Conservation (phyloP, 2,888 invertebrate genomes). For the Seira ritae region DNA sequence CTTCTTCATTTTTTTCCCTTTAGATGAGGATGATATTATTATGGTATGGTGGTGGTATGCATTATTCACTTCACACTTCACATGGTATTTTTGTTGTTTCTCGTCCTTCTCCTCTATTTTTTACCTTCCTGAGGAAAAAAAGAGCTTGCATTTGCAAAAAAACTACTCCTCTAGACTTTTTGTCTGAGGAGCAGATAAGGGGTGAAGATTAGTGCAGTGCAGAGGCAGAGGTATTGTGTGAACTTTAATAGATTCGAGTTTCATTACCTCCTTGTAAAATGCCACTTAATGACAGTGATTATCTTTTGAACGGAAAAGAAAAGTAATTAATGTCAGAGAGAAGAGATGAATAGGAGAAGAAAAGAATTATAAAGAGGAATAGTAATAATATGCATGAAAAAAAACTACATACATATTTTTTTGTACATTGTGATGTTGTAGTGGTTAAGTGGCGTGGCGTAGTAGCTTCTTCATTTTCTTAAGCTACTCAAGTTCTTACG, state of each 20-base stretch:
- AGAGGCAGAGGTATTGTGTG: constrained; percentile 17
- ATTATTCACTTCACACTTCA: not conserved
- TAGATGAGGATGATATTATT: not conserved
- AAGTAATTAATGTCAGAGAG: constrained; percentile 60
- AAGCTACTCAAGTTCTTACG: not conserved
- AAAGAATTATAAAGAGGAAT: not conserved
- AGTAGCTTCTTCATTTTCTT: not conserved
- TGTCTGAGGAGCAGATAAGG: too few species aligned
- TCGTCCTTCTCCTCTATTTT: not conserved
- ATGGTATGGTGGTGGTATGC: not conserved
- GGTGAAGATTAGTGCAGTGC: too few species aligned
- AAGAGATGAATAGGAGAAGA: constrained; percentile 24
- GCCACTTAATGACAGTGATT: constrained; percentile 63
- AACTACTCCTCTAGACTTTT: too few species aligned
- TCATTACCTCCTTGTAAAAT: constrained; percentile 56
- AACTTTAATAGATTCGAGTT: constrained; percentile 45
- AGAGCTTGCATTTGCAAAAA: not conserved
- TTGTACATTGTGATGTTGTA: not conserved
- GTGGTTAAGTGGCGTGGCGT: not conserved
- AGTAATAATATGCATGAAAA: not conserved
- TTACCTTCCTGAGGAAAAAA: not conserved
- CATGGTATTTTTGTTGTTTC: not conserved
- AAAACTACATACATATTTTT: not conserved
- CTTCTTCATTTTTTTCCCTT: not conserved
- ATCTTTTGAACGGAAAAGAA: constrained; percentile 61